These are phyloP conservation scores for Halocaridina rubra DNA, from an alignment of 2,888 invertebrate genomes.

Conservation along the genomic window DNA sequence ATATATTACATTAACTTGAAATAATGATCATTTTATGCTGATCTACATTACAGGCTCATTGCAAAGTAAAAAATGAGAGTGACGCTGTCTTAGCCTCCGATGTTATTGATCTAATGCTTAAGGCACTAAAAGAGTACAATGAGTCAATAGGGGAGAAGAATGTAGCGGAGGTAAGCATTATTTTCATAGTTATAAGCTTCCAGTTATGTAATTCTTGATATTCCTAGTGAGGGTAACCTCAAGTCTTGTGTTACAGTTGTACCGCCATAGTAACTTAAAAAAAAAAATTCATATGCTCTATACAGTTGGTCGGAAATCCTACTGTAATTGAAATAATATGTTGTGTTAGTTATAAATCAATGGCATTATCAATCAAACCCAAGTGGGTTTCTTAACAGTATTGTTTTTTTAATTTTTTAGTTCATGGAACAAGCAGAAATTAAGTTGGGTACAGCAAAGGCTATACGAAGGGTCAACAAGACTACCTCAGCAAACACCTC, in stretches of 20 bases:
- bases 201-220: too few relatives aligned
- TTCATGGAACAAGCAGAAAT: background rate
- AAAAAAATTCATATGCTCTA: too few relatives aligned
- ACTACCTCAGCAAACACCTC: background rate
- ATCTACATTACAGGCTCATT: background rate
- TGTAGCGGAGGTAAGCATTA: background rate
- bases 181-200: too few relatives aligned
- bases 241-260: too few relatives aligned
- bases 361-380: too few relatives aligned
- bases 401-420: background rate
- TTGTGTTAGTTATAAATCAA: too few relatives aligned
- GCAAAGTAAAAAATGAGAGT: background rate
- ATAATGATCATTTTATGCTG: background rate
- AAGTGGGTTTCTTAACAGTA: too few relatives aligned
- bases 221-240: too few relatives aligned
- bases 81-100: background rate
- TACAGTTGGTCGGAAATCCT: too few relatives aligned
- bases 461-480: background rate
- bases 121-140: background rate
- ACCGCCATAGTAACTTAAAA: too few relatives aligned
- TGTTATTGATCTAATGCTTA: background rate
- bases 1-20: too few relatives aligned
- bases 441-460: background rate
- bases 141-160: background rate
- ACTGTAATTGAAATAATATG: too few relatives aligned